Base-by-base conservation (phyloP, 1,140 invertebrate genomes). In the Drosophila biarmipes region DNA sequence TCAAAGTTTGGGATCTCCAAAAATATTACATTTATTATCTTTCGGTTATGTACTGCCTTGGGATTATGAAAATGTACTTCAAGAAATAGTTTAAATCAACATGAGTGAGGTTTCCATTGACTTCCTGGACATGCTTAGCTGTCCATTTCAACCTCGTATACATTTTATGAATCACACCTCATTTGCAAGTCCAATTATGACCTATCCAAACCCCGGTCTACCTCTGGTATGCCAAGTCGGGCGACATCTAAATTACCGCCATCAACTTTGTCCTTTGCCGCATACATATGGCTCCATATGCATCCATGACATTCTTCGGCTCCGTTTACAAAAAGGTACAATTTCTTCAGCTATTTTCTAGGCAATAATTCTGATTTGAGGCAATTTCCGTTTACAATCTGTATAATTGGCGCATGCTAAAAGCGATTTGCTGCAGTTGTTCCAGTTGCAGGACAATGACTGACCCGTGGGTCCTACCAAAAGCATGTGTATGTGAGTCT, bases 351-450 rank as follows among this genome's bases (percentile, higher is more conserved):
- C 21, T 14, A 27, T 48, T 68, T 52, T 45, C 35, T 34, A 31
- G 58, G 31, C 35, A 27, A 67, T 64, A 51, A 64, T 51, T 55
- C 57, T 74, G 72, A 75, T 75, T 74, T 75, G 46, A 56, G 31
- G 72, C 61, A 57, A 74, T 75, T 74, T 75, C 59, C 72, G 52
- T 73, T 75, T 53, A 75, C 53, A 75, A 73, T 75, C 72, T 75
- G 72, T 75, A 75, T 75, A 75, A 75, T 75, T 75, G 59, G 59
- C 52, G 38, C 72, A 75, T 56, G 72, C 52, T 64, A 57, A 46
- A 49, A 46, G 35, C 71, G 52, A 75, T 75, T 75, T 74, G 72
- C 72, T 74, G 72, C 71, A 74, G 69, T 74, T 66, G 38, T 17
- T 58, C 68, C 40, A 54, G 56, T 73, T 24, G 15, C 42, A 40